Base-by-base conservation (phyloP, 2,888 invertebrate genomes). In the Cheilosia vernalis region DNA sequence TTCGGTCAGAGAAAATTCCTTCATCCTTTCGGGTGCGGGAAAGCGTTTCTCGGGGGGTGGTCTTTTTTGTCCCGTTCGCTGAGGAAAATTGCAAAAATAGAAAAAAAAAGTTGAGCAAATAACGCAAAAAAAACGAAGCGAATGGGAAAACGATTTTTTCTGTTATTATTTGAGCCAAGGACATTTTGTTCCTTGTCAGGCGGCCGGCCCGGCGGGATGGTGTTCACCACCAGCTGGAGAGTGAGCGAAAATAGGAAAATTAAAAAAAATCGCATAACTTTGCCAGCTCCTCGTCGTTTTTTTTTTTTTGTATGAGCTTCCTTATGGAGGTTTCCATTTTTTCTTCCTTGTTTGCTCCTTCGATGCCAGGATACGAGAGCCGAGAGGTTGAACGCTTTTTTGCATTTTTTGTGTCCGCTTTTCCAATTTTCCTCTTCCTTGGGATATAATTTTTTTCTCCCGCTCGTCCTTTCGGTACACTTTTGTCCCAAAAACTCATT, bases 131-230 rank as follows among this genome's bases (percentile, higher is more conserved):
- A 21, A 24, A 66, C 2, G 19, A 61, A 56, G 55, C 73, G 67
- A 81, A 85, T 81, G 81, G 80, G 72, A 85, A 85, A 85, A 72
- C 80, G 80, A 81, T 85, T 85, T 81, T 81, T 85, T 85, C 61
- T 72, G 76, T 81, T 85, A 85, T 85, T 77, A 85, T 76, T 85
- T 66, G 85, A 85, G 77, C 81, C 85, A 85, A 85, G 85, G 85
- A 85, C 81, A 85, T 76, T 85, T 81, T 81, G 76, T 37, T 77
- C 72, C 66, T 77, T 85, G 76, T 72, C 44, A 55, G 64, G 47
- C 49, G 64, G 13, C 37, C 13, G 13, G 37, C 37, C 3, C 33
- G 6, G 33, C 33, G 33, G 44, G n/a, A 69, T 56, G 63, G 69
- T 58, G 60, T 61, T 67, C 74, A 55, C 61, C 76, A 73, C 21